phyloP scores from a whole-genome alignment of 2,797 vertebrate species.

The Coranthus polyacanthus region DNA sequence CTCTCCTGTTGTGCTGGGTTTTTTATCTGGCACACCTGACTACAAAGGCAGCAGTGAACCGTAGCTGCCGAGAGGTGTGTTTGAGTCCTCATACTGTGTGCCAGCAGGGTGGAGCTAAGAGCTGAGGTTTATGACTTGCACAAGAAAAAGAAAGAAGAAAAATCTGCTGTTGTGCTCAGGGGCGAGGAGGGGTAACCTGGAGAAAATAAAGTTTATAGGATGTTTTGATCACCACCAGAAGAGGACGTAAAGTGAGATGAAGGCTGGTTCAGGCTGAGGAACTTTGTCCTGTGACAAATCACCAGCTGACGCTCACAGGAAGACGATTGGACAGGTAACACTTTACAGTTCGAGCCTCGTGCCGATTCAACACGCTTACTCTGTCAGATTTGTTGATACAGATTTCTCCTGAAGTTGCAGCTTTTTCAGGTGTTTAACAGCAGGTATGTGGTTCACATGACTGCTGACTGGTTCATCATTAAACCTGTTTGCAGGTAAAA shows the following conservation, averaged over 20 bases:
- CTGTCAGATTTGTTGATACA: neutral
- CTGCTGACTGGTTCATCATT: conserved; percentile 10
- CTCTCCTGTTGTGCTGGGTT: neutral
- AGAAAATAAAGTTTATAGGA: conserved; percentile 48
- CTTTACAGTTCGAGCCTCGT: no score
- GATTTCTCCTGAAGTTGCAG: neutral
- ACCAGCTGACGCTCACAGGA: conserved; percentile 19
- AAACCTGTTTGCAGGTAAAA: neutral
- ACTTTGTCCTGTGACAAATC: conserved; percentile 52
- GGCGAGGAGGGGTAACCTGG: conserved; percentile 37
- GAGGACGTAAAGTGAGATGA: conserved; percentile 21
- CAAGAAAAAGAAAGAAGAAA: conserved; percentile 54
- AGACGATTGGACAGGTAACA: conserved; percentile 61
- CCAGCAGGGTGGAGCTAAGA: conserved; percentile 56
- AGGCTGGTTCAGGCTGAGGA: conserved; percentile 37
- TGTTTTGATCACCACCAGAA: conserved; percentile 15
- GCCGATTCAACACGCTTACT: no score
- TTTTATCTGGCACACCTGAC: conserved; percentile 17
- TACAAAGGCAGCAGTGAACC: neutral
- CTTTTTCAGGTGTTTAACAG: no score
- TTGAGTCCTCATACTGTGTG: conserved; percentile 25
- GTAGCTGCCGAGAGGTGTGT: conserved; percentile 3
- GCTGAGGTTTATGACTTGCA: conserved; percentile 18
- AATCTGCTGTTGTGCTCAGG: conserved; percentile 46
- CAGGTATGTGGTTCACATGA: neutral